Percentiles rank a stretch among this genome's conserved stretches.
These are phyloP conservation scores for Upupa epops DNA, from an alignment of 2,113 vertebrate species.

Conservation along the genomic window DNA sequence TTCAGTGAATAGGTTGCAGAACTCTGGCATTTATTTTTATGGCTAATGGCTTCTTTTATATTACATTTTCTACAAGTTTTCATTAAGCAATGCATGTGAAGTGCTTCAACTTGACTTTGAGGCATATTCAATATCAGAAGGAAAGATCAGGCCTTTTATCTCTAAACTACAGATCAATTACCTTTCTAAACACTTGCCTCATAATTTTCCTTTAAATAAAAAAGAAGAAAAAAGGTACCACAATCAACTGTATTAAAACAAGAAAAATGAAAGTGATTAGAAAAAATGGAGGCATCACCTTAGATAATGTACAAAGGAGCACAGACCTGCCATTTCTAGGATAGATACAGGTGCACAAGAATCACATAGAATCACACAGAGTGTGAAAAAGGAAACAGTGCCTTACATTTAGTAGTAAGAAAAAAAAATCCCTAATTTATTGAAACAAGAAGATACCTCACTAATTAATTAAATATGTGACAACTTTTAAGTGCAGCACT, in stretches of 20 bases:
- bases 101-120: conserved; percentile 68
- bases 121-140: conserved; percentile 45
- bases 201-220: conserved; percentile 60
- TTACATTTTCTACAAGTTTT: conserved; percentile 63
- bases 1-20: conserved; percentile 13
- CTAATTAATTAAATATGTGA: conserved; percentile 61
- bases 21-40: conserved; percentile 59
- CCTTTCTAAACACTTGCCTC: conserved; percentile 61
- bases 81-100: conserved; percentile 49
- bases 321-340: not conserved
- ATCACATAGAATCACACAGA: not conserved
- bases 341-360: not conserved
- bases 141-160: conserved; percentile 64
- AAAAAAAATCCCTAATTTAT: not conserved
- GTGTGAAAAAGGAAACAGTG: not conserved
- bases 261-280: not conserved
- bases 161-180: conserved; percentile 60
- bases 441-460: conserved; percentile 19
- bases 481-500: conserved; percentile 40
- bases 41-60: conserved; percentile 66
- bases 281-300: conserved; percentile 7
- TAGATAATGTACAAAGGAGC: conserved; percentile 5
- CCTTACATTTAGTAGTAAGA: not conserved
- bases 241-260: conserved; percentile 14
- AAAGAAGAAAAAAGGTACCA: not conserved